phyloP scores from a whole-genome alignment of 2,113 vertebrate genomes.

The Rhinoderma darwinii region DNA sequence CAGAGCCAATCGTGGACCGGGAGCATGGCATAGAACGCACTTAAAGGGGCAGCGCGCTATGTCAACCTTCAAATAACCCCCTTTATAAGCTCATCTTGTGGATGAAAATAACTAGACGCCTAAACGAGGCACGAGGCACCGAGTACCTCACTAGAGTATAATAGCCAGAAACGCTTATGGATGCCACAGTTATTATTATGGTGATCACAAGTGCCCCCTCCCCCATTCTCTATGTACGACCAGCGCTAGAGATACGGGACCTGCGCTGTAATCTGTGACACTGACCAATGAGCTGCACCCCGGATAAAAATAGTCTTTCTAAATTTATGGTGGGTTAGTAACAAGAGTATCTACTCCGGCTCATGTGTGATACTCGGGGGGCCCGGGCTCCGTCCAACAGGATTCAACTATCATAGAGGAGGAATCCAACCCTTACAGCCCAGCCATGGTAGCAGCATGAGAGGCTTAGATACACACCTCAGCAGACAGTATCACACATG shows the following conservation, averaged over 20 bases:
- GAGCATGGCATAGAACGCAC: too few species aligned
- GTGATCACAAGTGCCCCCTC: not conserved
- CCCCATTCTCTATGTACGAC: not conserved
- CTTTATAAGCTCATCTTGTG: too few species aligned
- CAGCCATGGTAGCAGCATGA: not conserved
- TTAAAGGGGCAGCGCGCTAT: too few species aligned
- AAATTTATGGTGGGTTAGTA: constrained; percentile 12
- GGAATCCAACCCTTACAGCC: not conserved
- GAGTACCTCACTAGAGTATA: too few species aligned
- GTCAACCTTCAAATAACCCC: too few species aligned
- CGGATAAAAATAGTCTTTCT: constrained; percentile 27
- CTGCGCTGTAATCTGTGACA: not conserved
- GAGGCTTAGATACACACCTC: not conserved
- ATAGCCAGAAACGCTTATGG: too few species aligned
- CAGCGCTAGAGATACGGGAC: not conserved
- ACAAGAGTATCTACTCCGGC: not conserved
- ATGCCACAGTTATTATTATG: too few species aligned
- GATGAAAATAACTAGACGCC: too few species aligned
- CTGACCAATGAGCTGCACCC: not conserved
- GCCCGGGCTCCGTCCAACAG: not conserved
- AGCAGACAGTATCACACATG: not conserved
- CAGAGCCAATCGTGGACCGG: too few species aligned
- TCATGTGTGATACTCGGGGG: not conserved
- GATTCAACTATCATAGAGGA: not conserved
- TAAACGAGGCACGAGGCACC: too few species aligned